Conservation (phyloP, 2,888 invertebrate genomes). For the Apamea epomidion region DNA sequence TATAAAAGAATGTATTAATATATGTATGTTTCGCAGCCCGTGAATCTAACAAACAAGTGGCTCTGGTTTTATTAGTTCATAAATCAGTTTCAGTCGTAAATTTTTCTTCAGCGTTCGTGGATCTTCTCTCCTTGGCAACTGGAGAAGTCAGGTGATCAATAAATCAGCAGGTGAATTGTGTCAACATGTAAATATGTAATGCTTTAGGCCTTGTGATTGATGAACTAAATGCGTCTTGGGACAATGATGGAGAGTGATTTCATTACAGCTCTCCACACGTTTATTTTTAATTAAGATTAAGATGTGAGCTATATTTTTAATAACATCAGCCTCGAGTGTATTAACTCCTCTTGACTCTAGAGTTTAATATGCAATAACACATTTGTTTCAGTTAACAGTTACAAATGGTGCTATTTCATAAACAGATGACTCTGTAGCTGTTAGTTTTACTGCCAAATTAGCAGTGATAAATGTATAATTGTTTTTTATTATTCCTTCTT, state of each 20-base stretch:
- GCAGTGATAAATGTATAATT: neutral
- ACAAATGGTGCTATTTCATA: neutral
- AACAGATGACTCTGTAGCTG: neutral
- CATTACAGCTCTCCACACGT: constrained; percentile 37
- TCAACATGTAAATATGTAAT: constrained; percentile 68
- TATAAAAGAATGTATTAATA: constrained; percentile 47
- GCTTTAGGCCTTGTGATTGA: constrained; percentile 57
- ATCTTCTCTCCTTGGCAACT: constrained; percentile 79
- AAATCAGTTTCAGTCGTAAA: constrained; percentile 77
- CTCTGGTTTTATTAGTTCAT: constrained; percentile 74
- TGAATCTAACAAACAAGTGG: constrained; percentile 71
- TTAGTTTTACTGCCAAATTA: neutral
- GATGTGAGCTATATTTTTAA: neutral
- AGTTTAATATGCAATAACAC: constrained; percentile 17
- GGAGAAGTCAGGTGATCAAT: constrained; percentile 80
- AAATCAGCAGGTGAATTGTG: constrained; percentile 76
- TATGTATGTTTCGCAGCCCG: constrained; percentile 58
- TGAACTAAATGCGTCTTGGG: constrained; percentile 49
- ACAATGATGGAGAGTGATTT: constrained; percentile 61
- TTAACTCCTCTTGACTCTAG: neutral
- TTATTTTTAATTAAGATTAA: constrained; percentile 46
- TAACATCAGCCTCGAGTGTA: neutral
- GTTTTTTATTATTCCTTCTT: neutral
- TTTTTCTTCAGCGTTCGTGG: constrained; percentile 72
- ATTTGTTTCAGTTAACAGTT: constrained; percentile 10